phyloP scores from a whole-genome alignment of 2,113 vertebrate species.

The Rhipidura dahli region DNA sequence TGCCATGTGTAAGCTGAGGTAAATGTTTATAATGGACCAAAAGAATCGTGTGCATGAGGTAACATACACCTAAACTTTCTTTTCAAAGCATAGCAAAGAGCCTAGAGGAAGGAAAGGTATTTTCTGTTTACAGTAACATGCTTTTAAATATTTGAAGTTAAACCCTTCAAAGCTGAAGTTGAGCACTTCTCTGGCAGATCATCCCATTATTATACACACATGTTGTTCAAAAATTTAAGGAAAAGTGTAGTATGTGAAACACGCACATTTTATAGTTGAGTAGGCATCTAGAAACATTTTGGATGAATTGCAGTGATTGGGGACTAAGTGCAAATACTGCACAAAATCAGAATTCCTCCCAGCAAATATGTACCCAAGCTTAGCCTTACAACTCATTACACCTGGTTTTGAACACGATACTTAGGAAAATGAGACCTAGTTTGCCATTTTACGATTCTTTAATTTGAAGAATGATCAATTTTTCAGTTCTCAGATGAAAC shows the following conservation, averaged over 20 bases:
- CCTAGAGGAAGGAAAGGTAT: not conserved
- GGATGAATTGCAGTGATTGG: not conserved
- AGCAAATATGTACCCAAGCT: not conserved
- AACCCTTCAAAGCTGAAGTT: not conserved
- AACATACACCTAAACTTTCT: not conserved
- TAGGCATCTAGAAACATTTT: not conserved
- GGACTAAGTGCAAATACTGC: not conserved
- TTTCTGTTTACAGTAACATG: not conserved
- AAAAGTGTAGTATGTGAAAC: not conserved
- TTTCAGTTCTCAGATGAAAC: not conserved
- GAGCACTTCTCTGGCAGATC: not conserved
- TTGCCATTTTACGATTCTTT: not conserved
- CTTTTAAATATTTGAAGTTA: not conserved
- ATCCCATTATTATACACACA: not conserved
- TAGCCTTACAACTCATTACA: not conserved
- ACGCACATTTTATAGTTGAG: not conserved
- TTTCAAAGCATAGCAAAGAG: not conserved
- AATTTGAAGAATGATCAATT: not conserved
- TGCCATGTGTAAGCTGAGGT: not conserved
- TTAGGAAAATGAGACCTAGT: not conserved
- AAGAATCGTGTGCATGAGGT: fast-evolving
- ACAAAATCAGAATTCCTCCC: not conserved
- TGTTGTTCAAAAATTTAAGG: not conserved
- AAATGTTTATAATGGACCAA: not conserved
- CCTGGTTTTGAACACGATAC: not conserved